Base-by-base conservation (phyloP, 2,113 vertebrate species). In the Ptilonorhynchus violaceus region DNA sequence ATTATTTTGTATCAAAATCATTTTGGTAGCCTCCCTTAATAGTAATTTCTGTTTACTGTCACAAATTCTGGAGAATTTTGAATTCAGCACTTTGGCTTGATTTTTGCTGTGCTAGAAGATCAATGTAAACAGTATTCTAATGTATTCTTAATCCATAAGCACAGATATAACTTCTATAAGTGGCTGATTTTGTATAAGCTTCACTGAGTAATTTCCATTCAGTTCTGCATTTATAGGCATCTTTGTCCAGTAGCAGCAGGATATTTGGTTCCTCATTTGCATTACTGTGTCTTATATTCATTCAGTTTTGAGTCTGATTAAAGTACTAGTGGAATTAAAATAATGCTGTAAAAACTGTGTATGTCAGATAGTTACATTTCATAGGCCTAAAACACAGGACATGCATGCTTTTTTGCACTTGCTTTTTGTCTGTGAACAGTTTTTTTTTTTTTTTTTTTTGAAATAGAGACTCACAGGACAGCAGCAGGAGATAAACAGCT, bases 401-500 rank as follows among this genome's bases (percentile, higher is more conserved):
- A 55, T 85, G 21, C 7, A 8, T 91, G 14, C 33, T 81, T 11
- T 79, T 95, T 64, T 73, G 37, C 17, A 37, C 13, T 66, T 73
- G 7, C 42, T 70, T 96, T 88, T 93, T 88, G 44, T 92, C 63
- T 63, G 17, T 41, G 70, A 87, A 63, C 17, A 21, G 22, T 20
- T 72, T 82, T 55, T 11, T 55, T 37, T 82, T 20, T 72, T 82
- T 55, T 11, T 55, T 37, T 82, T 46, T 37, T 74, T 94, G 39
- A 18, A 73, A 94, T 95, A 99, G 99, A 98, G 96, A 96, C 97
- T 98, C 89, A 90, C 83, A 82, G 97, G 62, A 91, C 97, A 99
- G 85, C 98, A 98, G 97, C 98, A 98, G 94, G 98, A 99, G 97
- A 98, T 99, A 96, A 98, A 98, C 97, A 98, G 94, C 95, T 97